A percentile compares a stretch with the other conserved stretches of the same genome.
These are phyloP conservation scores for Aphelocoma coerulescens DNA, from an alignment of 2,113 vertebrate genomes.

Conservation along the genomic window DNA sequence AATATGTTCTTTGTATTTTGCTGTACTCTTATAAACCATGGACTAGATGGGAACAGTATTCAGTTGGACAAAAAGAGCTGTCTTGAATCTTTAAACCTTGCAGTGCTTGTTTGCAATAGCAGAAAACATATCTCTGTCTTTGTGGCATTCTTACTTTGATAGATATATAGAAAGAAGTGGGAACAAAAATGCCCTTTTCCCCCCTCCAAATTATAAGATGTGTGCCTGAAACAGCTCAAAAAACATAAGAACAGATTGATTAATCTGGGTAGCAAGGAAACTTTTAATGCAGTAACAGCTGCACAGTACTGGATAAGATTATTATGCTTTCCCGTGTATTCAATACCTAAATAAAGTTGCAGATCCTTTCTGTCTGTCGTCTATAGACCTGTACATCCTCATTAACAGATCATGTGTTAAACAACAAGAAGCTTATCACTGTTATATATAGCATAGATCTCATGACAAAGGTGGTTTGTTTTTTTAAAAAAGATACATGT, in stretches of 20 bases:
- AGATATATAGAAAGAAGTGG: not conserved
- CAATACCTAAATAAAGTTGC: not conserved
- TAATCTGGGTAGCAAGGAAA: not conserved
- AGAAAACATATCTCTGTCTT: not conserved
- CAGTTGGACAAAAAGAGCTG: not conserved
- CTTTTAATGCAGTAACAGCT: not conserved
- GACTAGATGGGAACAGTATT: not conserved
- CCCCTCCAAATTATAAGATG: not conserved
- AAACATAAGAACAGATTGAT: not conserved
- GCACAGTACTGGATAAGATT: not conserved
- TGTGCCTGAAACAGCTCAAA: not conserved
- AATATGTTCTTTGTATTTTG: not conserved
- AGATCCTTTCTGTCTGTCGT: not conserved
- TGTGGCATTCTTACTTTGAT: not conserved
- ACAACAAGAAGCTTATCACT: not conserved
- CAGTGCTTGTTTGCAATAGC: not conserved
- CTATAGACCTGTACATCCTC: not conserved
- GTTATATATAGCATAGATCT: not conserved
- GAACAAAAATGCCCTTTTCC: fast-evolving
- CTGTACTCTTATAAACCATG: not conserved
- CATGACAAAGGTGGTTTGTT: not conserved
- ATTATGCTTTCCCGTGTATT: not conserved
- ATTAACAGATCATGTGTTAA: not conserved
- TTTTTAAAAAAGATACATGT: not conserved
- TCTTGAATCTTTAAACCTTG: not conserved